Evolutionary conservation across 2,888 invertebrate species (phyloP).

Genomic region (Syrista parreyssii): DNA sequence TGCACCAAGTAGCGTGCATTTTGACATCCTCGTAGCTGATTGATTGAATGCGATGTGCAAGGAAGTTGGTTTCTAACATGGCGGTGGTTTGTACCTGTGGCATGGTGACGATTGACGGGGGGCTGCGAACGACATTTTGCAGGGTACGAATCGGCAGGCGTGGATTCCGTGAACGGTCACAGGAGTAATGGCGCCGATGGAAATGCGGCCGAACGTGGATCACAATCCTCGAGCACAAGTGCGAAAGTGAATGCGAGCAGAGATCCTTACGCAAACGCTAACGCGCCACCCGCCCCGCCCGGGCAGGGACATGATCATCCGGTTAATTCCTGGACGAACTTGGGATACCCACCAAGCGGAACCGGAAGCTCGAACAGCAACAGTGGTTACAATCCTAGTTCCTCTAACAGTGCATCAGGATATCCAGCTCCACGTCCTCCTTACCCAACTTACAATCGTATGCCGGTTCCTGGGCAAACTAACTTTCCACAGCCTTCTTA

Average conservation of each 20-base stretch:
- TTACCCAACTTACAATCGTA: conserved; percentile 53
- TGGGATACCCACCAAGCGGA: conserved; percentile 49
- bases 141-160: conserved; percentile 60
- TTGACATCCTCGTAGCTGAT: too few species aligned
- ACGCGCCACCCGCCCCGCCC: conserved; percentile 53
- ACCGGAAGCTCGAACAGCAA: not conserved
- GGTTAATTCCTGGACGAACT: conserved; percentile 41
- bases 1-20: not conserved
- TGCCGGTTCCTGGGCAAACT: conserved; percentile 51
- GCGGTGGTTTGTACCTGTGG: not conserved
- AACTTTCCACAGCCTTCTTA: conserved; percentile 18
- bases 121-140: conserved; percentile 40
- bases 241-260: conserved; percentile 33
- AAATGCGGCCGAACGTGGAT: conserved; percentile 14
- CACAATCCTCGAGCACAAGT: conserved; percentile 1
- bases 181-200: conserved; percentile 23
- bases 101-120: conserved; percentile 22
- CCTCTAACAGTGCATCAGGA: conserved; percentile 18
- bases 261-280: conserved; percentile 59
- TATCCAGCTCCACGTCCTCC: conserved; percentile 49
- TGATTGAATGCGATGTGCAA: not conserved
- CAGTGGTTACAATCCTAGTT: conserved; percentile 2
- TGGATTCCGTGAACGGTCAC: conserved; percentile 55
- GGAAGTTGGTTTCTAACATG: not conserved
- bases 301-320: conserved; percentile 34